phyloP scores from a whole-genome alignment of 2,888 invertebrate species.

The Graphium colonna region DNA sequence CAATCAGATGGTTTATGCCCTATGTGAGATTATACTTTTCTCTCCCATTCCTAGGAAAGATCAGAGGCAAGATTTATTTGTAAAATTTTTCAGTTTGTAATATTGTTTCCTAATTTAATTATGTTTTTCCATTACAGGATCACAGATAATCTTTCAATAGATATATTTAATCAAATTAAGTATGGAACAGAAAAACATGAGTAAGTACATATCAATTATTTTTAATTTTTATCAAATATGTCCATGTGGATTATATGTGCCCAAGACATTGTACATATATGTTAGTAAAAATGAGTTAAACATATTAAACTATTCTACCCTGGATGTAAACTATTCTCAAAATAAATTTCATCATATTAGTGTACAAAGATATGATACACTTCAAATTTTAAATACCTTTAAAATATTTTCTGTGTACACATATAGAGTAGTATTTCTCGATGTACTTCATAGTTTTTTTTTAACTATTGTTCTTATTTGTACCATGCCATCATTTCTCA shows the following conservation, averaged over 20 bases:
- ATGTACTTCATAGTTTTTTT: no score
- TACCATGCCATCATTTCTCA: no score
- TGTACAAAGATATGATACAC: no score
- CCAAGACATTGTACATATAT: neutral
- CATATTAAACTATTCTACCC: no score
- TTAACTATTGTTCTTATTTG: no score
- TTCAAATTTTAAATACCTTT: no score
- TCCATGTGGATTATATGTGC: neutral
- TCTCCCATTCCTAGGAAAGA: slow-evolving; percentile 74
- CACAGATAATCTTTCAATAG: slow-evolving; percentile 48
- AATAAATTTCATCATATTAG: no score
- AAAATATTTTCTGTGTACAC: no score
- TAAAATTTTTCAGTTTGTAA: neutral
- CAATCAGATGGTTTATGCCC: slow-evolving; percentile 53
- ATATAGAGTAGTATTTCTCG: no score
- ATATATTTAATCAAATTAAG: slow-evolving; percentile 43
- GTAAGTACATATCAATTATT: slow-evolving; percentile 39
- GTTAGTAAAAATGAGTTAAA: no score
- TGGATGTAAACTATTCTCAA: no score
- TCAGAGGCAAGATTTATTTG: slow-evolving; percentile 59
- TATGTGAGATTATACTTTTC: slow-evolving; percentile 69
- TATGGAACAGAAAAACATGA: slow-evolving; percentile 34
- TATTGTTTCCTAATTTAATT: neutral
- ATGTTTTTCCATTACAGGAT: slow-evolving; percentile 47
- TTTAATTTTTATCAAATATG: neutral